phyloP scores from a whole-genome alignment of 2,797 vertebrate genomes.

The Danio albolineatus region DNA sequence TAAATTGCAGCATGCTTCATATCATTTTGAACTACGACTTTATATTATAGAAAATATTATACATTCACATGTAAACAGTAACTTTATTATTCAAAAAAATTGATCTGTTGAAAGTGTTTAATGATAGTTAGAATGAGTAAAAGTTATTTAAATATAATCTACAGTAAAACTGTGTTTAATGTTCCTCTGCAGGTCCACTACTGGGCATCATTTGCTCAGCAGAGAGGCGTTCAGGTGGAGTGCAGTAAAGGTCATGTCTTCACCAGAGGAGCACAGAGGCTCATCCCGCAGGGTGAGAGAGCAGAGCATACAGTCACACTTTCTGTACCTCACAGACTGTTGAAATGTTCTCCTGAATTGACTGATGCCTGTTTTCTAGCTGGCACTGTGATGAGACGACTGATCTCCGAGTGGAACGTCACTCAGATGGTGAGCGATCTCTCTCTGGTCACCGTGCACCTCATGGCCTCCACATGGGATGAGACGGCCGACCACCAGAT shows the following conservation, averaged over 20 bases:
- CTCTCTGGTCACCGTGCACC: slow-evolving; percentile 91
- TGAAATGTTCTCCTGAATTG: slow-evolving; percentile 8
- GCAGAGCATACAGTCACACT: not conserved
- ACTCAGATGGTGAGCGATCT: slow-evolving; percentile 98
- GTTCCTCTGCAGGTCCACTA: slow-evolving; percentile 87
- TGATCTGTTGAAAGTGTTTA: not conserved
- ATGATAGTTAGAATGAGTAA: not conserved
- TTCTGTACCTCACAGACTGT: not conserved
- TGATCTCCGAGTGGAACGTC: slow-evolving; percentile 98
- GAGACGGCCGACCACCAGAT: slow-evolving; percentile 93
- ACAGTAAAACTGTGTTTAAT: not conserved
- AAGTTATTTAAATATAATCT: not conserved
- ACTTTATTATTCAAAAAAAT: not conserved
- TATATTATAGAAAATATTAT: too few species aligned
- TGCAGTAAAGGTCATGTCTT: slow-evolving; percentile 95
- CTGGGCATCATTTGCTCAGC: slow-evolving; percentile 98
- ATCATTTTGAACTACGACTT: too few species aligned
- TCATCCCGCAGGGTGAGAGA: slow-evolving; percentile 93
- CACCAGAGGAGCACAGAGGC: slow-evolving; percentile 92
- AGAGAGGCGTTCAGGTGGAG: slow-evolving; percentile 94
- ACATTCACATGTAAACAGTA: not conserved
- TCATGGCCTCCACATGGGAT: slow-evolving; percentile 95
- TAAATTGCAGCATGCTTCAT: too few species aligned
- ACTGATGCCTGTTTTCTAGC: slow-evolving; percentile 74
- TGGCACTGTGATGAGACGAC: slow-evolving; percentile 96